A percentile compares a stretch with the other conserved stretches of the same genome.
phyloP scores from a whole-genome alignment of 2,113 vertebrate genomes.

The Menura novaehollandiae region DNA sequence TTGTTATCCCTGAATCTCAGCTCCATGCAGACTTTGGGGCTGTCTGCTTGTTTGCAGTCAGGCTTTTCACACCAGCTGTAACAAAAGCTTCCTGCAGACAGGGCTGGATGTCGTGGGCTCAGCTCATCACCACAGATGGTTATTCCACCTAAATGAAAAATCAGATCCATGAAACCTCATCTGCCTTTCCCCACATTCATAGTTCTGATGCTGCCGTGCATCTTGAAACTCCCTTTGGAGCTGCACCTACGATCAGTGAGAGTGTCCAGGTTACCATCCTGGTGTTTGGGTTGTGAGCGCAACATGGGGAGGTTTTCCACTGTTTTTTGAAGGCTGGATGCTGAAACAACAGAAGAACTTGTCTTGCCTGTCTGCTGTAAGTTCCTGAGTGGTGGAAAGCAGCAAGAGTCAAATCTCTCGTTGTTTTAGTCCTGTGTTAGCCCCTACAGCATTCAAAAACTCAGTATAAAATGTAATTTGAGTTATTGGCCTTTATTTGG shows the following conservation, averaged over 20 bases:
- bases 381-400: neutral
- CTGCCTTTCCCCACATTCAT: neutral
- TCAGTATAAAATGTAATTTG: slow-evolving; percentile 4
- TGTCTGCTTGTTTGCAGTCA: neutral
- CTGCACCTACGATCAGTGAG: neutral
- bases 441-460: slow-evolving; percentile 9
- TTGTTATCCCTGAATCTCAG: neutral
- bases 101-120: neutral
- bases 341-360: slow-evolving; percentile 7
- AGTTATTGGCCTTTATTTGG: slow-evolving; percentile 54
- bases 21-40: neutral
- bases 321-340: neutral
- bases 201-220: neutral
- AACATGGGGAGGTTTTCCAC: neutral
- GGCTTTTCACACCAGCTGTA: neutral
- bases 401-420: neutral
- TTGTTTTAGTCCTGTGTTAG: slow-evolving; percentile 11
- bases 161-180: too few species aligned
- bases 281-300: neutral
- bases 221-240: neutral
- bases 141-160: neutral
- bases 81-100: neutral
- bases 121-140: neutral
- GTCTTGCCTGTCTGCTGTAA: neutral
- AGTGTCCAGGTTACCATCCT: neutral